Evolutionary conservation across 2,113 vertebrate genomes (phyloP).

Genomic region (Strigops habroptila): DNA sequence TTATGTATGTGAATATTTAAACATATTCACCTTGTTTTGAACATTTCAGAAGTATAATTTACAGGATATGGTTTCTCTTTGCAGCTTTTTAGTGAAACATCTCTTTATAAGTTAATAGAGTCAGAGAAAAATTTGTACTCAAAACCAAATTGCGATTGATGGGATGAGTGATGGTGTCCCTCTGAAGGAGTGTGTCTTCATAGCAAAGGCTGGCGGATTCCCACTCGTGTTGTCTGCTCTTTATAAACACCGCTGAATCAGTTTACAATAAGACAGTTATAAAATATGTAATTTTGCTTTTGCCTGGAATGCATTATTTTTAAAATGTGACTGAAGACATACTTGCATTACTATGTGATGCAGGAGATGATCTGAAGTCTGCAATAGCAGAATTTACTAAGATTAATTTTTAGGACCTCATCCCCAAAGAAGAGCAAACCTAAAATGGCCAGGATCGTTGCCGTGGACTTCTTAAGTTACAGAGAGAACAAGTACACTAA

Average conservation of each 20-base stretch:
- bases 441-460: neutral
- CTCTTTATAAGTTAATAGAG: neutral
- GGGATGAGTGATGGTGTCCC: neutral
- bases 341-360: rapidly evolving
- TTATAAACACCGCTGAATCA: neutral
- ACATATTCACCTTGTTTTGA: neutral
- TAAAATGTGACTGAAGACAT: neutral
- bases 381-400: neutral
- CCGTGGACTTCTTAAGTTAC: neutral
- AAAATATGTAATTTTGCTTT: neutral
- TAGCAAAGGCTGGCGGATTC: neutral
- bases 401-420: neutral
- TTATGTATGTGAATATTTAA: neutral
- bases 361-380: neutral
- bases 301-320: neutral
- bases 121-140: neutral
- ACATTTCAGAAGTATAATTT: neutral
- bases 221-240: neutral
- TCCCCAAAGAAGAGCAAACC: neutral
- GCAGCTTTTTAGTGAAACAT: neutral
- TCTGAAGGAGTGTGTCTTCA: neutral
- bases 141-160: neutral
- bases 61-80: neutral
- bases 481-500: neutral
- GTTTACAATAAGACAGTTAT: neutral